Evolutionary conservation across 2,113 vertebrate genomes (phyloP).

Genomic region (Oreocharis arfaki): DNA sequence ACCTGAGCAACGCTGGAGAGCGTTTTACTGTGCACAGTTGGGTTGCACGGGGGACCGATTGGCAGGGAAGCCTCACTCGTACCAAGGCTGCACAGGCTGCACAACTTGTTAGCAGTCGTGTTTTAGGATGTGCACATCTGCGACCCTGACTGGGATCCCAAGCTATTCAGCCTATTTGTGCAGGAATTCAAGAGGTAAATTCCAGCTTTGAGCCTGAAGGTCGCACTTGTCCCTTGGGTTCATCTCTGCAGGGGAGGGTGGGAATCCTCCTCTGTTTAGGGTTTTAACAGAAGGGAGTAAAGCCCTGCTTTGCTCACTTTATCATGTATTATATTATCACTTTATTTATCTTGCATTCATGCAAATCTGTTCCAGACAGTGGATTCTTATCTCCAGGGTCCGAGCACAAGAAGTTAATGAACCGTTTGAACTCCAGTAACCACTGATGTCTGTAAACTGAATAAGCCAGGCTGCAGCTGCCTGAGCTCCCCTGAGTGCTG

Average conservation of each 20-base stretch:
- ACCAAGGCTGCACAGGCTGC: neutral
- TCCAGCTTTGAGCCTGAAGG: neutral
- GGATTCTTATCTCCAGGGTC: neutral
- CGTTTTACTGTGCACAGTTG: neutral
- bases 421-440: neutral
- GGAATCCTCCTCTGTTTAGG: neutral
- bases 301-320: neutral
- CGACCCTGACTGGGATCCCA: neutral
- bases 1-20: accelerated
- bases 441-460: neutral
- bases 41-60: neutral
- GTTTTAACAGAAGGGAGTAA: neutral
- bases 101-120: neutral
- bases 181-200: neutral
- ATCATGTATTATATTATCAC: neutral
- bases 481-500: neutral
- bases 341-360: neutral
- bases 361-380: neutral
- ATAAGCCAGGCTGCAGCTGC: neutral
- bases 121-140: neutral
- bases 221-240: accelerated
- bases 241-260: neutral
- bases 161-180: neutral
- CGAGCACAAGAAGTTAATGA: conserved; percentile 18
- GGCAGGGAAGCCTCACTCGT: neutral